These are phyloP conservation scores for Timema podura DNA, from an alignment of 2,888 invertebrate species.

Conservation along the genomic window DNA sequence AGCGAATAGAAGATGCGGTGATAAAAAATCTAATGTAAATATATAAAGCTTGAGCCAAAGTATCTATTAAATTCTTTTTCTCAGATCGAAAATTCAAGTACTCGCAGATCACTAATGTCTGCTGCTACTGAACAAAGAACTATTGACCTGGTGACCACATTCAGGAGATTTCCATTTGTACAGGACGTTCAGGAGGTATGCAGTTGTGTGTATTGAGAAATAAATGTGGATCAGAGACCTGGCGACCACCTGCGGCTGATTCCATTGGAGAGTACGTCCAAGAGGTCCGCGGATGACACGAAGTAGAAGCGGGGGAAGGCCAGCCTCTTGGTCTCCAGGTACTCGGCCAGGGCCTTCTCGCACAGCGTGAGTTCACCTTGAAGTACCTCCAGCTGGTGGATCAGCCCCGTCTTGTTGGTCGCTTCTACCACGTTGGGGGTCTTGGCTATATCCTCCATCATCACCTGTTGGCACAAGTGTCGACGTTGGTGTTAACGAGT, in stretches of 20 bases:
- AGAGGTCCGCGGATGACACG: slow-evolving; percentile 90
- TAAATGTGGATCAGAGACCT: slow-evolving; percentile 34
- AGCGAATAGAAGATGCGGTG: no score
- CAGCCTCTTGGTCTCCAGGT: slow-evolving; percentile 91
- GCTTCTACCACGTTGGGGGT: slow-evolving; percentile 87
- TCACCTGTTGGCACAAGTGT: slow-evolving; percentile 46
- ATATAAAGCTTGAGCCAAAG: no score
- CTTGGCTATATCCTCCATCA: slow-evolving; percentile 72
- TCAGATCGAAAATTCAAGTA: no score
- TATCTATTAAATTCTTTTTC: no score
- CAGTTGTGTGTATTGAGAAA: background rate
- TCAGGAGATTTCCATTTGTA: background rate
- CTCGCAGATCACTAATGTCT: no score
- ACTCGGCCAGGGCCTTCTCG: slow-evolving; percentile 95
- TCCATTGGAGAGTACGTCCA: slow-evolving; percentile 93
- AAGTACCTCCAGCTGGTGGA: slow-evolving; percentile 71
- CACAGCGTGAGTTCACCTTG: slow-evolving; percentile 85
- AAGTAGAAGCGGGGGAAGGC: slow-evolving; percentile 95
- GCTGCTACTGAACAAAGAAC: no score
- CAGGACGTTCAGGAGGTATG: background rate
- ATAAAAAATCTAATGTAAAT: no score
- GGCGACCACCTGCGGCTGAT: slow-evolving; percentile 82
- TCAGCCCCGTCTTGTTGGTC: slow-evolving; percentile 79
- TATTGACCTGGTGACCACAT: background rate
- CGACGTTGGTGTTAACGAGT: background rate